phyloP scores from a whole-genome alignment of 2,113 vertebrate genomes.

The Gila orcuttii region DNA sequence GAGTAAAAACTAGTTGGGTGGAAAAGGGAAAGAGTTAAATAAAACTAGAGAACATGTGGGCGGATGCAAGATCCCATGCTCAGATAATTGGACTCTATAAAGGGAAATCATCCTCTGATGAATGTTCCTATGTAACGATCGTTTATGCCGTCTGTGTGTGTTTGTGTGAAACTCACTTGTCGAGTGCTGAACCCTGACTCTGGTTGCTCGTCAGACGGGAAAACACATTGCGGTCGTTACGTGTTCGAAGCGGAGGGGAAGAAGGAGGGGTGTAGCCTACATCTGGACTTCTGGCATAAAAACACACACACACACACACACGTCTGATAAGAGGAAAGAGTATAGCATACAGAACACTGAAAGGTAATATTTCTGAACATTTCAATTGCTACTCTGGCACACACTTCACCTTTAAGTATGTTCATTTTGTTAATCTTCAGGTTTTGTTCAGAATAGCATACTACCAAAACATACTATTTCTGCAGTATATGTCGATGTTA shows the following conservation, averaged over 20 bases:
- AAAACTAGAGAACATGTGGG: neutral
- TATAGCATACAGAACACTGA: neutral
- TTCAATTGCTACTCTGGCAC: neutral
- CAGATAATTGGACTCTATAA: neutral
- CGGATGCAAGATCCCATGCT: neutral
- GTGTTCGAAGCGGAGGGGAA: conserved; percentile 90
- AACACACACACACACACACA: neutral
- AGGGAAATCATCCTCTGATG: neutral
- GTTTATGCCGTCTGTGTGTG: neutral
- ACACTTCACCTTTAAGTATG: neutral
- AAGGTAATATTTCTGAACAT: neutral
- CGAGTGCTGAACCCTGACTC: conserved; percentile 91
- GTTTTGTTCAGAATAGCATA: too few relatives aligned
- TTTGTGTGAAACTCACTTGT: conserved; percentile 87
- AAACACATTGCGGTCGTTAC: conserved; percentile 96
- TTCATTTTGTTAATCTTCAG: too few relatives aligned
- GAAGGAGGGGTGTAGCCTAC: conserved; percentile 90
- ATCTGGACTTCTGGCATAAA: conserved; percentile 82
- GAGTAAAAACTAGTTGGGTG: neutral
- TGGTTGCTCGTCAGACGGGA: conserved; percentile 96
- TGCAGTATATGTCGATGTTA: neutral
- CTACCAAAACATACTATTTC: too few relatives aligned
- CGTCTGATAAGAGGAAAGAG: neutral
- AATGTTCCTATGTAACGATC: neutral
- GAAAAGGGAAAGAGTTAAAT: neutral